Percentiles rank a stretch among this genome's conserved stretches.
phyloP scores from a whole-genome alignment of 1,140 invertebrate genomes.

The Macrobrachium nipponense region DNA sequence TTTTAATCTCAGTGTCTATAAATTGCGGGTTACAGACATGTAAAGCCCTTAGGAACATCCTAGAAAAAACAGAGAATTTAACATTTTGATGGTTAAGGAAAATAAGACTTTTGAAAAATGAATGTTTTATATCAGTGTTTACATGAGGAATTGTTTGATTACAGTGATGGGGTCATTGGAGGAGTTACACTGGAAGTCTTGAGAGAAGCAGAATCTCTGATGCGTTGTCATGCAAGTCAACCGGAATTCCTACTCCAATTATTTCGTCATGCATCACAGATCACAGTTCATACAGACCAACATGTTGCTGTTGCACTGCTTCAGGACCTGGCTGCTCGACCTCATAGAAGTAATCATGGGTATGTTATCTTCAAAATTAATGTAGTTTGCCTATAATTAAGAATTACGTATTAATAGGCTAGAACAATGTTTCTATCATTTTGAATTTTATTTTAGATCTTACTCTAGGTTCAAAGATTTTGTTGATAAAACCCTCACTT shows the following conservation, averaged over 20 bases:
- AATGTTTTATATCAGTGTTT: neutral
- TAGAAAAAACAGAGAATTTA: too few species aligned
- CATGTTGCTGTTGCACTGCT: constrained; percentile 56
- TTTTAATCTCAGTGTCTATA: too few species aligned
- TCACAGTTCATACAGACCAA: constrained; percentile 55
- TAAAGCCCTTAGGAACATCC: too few species aligned
- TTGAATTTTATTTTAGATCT: neutral
- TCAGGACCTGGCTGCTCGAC: constrained; percentile 49
- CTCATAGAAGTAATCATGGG: constrained; percentile 41
- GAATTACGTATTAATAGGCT: neutral
- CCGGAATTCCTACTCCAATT: constrained; percentile 55
- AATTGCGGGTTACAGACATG: too few species aligned
- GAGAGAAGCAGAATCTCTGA: constrained; percentile 53
- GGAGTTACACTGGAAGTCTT: constrained; percentile 39
- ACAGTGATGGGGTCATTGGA: neutral
- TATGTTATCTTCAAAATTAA: neutral
- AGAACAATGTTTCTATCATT: too few species aligned
- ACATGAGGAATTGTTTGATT: constrained; percentile 16
- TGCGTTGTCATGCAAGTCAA: constrained; percentile 51
- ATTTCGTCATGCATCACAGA: constrained; percentile 55
- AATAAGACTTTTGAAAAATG: too few species aligned
- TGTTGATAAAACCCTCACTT: too few species aligned
- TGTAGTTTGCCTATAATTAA: neutral
- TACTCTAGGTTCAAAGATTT: too few species aligned
- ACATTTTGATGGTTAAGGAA: too few species aligned